Evolutionary conservation across 2,797 vertebrate species (phyloP), one percentile per base, ranked within the genome.

Genomic region (Varecia variegata): DNA sequence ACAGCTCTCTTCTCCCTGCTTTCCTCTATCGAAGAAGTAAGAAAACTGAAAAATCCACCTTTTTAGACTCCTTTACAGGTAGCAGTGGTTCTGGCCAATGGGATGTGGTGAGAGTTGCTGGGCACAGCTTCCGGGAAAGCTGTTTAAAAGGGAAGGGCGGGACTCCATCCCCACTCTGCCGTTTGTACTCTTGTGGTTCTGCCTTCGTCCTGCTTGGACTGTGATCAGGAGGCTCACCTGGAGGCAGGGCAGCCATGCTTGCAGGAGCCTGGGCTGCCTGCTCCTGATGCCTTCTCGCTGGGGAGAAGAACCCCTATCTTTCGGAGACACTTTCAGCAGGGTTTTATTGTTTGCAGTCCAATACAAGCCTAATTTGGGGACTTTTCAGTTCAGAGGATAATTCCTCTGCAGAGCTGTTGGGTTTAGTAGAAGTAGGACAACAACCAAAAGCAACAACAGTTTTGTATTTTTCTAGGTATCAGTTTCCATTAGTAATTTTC

Each of bases 321-420:
- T 56, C 27, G 52, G 89, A 81, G 68, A 7, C 60, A 52, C 38
- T 85, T 88, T 43, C 67, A 71, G 65, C 40, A 60, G 43, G 35
- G 17, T 88, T 96, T 58, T 47, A 10, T 70, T 88, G 18, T 73
- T 76, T 68, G 17, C 23, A 52, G 35, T 83, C 52, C 77, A 56
- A 88, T n/a, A 43, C 14, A 43, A 71, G 77, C 4, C 15, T 35
- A 43, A 90, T 58, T 68, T 81, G 35, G 62, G 62, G 10, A 30
- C 83, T 68, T 86, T 87, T 83, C 21, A 45, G 40, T n/a, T 90
- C 25, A 60, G 54, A 94, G 71, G 40, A 6, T 43, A 50, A 47
- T 89, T 93, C 32, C 32, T 74, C 13, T 74, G 68, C n/a, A 32
- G 70, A 35, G 47, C 7, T 23, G 5, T 32, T 87, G 58, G 43